Percentiles rank a stretch among this genome's conserved stretches.
Conservation (phyloP, 2,797 vertebrate species). For the Phoebastria nigripes region DNA sequence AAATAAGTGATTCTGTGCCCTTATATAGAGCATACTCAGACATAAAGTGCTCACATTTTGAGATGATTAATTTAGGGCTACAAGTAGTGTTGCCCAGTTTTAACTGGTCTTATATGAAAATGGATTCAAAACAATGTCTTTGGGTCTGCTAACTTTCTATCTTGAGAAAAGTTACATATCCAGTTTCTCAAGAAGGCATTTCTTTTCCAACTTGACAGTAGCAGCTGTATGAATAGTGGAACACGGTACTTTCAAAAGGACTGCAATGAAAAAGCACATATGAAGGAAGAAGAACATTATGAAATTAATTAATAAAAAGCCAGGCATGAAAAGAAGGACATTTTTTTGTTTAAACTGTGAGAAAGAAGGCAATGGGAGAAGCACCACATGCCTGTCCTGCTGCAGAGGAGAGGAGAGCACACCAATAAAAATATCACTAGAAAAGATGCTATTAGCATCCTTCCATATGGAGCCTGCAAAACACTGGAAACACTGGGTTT, state of each 20-base stretch:
- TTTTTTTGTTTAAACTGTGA: neutral
- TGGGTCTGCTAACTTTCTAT: neutral
- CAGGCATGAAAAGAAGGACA: neutral
- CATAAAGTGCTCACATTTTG: neutral
- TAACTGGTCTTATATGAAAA: neutral
- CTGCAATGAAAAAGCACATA: neutral
- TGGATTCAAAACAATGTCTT: neutral
- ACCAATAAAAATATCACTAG: neutral
- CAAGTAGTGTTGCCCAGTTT: neutral
- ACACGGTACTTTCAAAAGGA: neutral
- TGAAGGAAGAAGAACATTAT: neutral
- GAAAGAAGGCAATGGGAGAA: neutral
- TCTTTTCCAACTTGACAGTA: neutral
- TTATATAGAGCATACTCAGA: neutral
- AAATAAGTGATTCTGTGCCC: neutral
- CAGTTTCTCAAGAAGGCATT: neutral
- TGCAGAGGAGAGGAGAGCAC: neutral
- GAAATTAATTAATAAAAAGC: neutral
- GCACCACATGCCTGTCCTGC: neutral
- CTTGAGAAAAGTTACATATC: neutral
- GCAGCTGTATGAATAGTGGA: neutral
- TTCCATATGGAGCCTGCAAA: neutral
- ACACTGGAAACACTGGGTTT: neutral
- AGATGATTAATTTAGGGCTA: neutral
- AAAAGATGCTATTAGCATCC: neutral